Conservation (phyloP, 92 coral and sea anemone genomes). For the Montipora capitata region DNA sequence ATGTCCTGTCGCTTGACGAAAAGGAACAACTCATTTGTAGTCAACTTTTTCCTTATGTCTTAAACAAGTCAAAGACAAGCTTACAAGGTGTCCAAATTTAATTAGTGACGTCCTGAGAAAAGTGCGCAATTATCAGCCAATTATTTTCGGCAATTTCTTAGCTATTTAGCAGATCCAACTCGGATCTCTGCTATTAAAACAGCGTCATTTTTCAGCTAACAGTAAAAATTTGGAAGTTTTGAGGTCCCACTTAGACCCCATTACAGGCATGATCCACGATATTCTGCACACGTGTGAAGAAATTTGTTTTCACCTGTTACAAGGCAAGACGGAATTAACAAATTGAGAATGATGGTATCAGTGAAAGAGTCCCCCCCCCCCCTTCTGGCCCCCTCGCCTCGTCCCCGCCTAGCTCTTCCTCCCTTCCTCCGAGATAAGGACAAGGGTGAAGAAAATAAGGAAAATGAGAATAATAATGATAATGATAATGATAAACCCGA, state of each 20-base stretch:
- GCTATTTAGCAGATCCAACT: neutral
- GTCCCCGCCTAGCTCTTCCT: too few species aligned
- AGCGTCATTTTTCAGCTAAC: constrained; percentile 7
- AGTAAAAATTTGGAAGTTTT: neutral
- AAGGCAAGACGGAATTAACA: neutral
- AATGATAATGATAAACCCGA: too few species aligned
- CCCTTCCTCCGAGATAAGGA: too few species aligned
- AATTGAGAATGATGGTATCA: neutral
- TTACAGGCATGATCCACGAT: constrained; percentile 2
- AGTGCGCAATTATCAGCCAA: neutral
- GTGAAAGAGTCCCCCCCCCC: neutral
- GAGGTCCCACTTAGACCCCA: constrained; percentile 2
- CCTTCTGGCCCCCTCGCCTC: too few species aligned
- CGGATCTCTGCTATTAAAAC: constrained; percentile 1
- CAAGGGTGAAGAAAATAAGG: too few species aligned
- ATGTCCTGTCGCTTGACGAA: constrained; percentile 2
- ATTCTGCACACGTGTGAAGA: constrained; percentile 4
- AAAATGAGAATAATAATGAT: too few species aligned
- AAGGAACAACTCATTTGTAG: constrained; percentile 20
- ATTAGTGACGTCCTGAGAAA: neutral
- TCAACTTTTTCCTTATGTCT: constrained; percentile 1
- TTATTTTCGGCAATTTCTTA: neutral
- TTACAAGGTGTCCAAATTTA: neutral
- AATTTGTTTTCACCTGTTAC: constrained; percentile 8
- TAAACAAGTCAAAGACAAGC: neutral